Percentiles rank a stretch among this genome's conserved stretches.
phyloP scores from a whole-genome alignment of 2,113 vertebrate species.

The Actenoides lindsayi region DNA sequence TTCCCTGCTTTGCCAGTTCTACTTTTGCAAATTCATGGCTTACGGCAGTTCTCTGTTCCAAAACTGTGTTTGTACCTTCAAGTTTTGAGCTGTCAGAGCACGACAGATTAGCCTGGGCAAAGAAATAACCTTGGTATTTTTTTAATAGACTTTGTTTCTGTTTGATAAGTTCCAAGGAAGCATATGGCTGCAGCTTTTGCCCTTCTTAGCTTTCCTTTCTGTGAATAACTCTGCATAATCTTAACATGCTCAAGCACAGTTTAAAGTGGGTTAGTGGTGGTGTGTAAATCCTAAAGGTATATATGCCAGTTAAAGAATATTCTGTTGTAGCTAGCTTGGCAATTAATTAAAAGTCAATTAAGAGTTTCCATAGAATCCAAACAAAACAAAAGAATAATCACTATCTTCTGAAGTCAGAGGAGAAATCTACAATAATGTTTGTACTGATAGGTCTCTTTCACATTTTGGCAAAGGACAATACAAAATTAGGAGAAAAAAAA shows the following conservation, averaged over 20 bases:
- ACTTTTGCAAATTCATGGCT: conserved; percentile 5
- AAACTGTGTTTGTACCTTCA: not conserved
- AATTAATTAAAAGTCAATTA: conserved; percentile 73
- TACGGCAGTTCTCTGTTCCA: not conserved
- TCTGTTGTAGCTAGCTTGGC: not conserved
- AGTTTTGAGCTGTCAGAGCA: not conserved
- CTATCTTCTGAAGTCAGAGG: not conserved
- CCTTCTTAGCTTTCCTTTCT: not conserved
- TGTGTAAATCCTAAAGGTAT: conserved; percentile 36
- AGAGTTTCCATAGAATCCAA: conserved; percentile 44
- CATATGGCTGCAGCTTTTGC: not conserved
- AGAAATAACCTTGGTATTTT: not conserved
- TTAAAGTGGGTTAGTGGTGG: not conserved
- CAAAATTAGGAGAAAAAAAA: not conserved
- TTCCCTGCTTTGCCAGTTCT: not conserved
- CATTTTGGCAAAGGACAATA: not conserved
- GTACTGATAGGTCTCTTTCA: not conserved
- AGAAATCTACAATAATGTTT: conserved; percentile 39
- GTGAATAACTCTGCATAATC: not conserved
- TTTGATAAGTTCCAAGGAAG: conserved; percentile 18
- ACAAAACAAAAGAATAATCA: conserved; percentile 46
- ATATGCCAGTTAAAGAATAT: not conserved
- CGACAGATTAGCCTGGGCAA: not conserved
- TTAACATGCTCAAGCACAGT: not conserved
- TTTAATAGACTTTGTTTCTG: not conserved